These are phyloP conservation scores for Orientallactaga bullata DNA, from an alignment of 2,113 vertebrate genomes.

Conservation along the genomic window DNA sequence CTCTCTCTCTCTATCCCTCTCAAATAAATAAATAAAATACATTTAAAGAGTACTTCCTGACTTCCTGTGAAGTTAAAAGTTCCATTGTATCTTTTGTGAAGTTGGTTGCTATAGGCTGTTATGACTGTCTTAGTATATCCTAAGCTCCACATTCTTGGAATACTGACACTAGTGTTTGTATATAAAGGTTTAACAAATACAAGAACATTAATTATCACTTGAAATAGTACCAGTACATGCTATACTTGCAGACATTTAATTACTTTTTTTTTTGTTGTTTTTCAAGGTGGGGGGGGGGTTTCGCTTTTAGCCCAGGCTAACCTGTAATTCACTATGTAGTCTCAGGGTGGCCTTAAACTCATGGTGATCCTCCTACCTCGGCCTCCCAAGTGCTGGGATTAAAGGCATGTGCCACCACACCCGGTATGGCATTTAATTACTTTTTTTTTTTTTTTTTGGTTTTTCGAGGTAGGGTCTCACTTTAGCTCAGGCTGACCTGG, in stretches of 20 bases:
- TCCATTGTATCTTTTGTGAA: slow-evolving; percentile 86
- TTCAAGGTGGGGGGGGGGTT: not conserved
- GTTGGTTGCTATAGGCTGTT: slow-evolving; percentile 65
- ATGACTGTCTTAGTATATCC: slow-evolving; percentile 65
- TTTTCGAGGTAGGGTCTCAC: no score
- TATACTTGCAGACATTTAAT: not conserved
- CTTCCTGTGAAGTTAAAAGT: slow-evolving; percentile 88
- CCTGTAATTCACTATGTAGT: not conserved
- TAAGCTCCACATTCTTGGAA: slow-evolving; percentile 67
- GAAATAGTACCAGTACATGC: not conserved
- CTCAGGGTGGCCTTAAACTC: not conserved
- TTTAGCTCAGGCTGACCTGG: no score
- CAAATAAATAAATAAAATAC: no score
- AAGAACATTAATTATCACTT: not conserved
- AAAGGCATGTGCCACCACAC: not conserved
- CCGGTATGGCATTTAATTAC: no score
- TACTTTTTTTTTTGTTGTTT: not conserved
- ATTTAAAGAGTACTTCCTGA: no score
- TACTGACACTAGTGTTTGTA: slow-evolving; percentile 19
- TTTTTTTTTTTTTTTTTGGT: no score
- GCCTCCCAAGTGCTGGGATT: not conserved
- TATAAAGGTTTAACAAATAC: not conserved
- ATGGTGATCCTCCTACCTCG: not conserved
- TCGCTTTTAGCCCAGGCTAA: not conserved
- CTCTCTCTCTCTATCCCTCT: no score